Conservation (phyloP, 2,888 invertebrate genomes). For the Congeria kusceri region DNA sequence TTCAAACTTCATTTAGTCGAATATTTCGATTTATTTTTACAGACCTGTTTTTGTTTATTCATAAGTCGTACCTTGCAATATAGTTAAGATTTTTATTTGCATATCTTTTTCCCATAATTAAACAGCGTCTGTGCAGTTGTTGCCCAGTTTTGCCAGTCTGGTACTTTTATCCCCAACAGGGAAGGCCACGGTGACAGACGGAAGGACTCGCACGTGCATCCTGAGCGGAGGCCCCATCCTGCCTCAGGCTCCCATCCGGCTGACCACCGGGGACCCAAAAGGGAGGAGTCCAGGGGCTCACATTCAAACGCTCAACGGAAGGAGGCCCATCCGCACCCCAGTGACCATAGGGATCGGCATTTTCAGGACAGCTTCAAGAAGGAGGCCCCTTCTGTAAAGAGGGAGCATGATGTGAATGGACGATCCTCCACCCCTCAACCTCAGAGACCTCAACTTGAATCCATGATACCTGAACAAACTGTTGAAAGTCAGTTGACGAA, state of each 20-base stretch:
- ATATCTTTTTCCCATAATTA: too few relatives aligned
- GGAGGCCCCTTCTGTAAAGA: constrained; percentile 19
- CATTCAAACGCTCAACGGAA: constrained; percentile 33
- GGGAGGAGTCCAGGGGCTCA: constrained; percentile 21
- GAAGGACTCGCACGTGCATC: constrained; percentile 4
- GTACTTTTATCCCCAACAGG: too few relatives aligned
- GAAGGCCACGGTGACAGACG: constrained; percentile 10
- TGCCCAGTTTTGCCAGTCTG: too few relatives aligned
- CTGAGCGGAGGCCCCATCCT: constrained; percentile 1
- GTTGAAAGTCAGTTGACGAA: constrained; percentile 13
- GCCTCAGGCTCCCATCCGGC: constrained; percentile 40
- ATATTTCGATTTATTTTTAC: too few relatives aligned
- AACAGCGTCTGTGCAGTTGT: too few relatives aligned
- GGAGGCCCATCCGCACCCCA: constrained; percentile 14
- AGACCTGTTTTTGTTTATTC: too few relatives aligned
- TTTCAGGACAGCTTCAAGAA: constrained; percentile 1
- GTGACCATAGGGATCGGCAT: constrained; percentile 17
- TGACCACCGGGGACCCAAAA: constrained; percentile 17
- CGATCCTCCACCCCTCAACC: constrained; percentile 5
- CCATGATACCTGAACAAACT: constrained; percentile 20
- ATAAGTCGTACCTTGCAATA: too few relatives aligned
- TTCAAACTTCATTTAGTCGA: too few relatives aligned
- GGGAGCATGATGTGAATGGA: constrained; percentile 34
- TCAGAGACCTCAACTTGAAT: constrained; percentile 21
- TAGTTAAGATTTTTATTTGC: too few relatives aligned